A percentile compares a stretch with the other conserved stretches of the same genome.
Conservation (phyloP, 2,888 invertebrate species). For the Pristionchus japonicus region DNA sequence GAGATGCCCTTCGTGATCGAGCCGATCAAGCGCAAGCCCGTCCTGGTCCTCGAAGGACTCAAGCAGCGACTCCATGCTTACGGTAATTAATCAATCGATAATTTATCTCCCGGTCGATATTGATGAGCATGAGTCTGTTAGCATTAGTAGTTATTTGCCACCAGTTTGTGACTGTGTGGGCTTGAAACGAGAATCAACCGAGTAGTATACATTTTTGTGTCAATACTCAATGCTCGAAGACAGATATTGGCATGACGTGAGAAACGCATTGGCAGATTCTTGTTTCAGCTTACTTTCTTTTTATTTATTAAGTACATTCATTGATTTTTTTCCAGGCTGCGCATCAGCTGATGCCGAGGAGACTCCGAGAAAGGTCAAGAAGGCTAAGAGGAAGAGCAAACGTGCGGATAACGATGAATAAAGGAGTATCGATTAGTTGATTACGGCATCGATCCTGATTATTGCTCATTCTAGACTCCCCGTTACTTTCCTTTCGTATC, state of each 20-base stretch:
- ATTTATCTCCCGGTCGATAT: too few relatives aligned
- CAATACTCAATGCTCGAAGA: too few relatives aligned
- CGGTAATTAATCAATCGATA: too few relatives aligned
- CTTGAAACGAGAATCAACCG: too few relatives aligned
- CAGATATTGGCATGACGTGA: too few relatives aligned
- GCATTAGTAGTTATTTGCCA: too few relatives aligned
- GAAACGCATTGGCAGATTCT: too few relatives aligned
- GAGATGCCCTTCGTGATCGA: conserved; percentile 26
- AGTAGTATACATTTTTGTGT: too few relatives aligned
- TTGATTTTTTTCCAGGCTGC: neutral
- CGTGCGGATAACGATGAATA: conserved; percentile 5
- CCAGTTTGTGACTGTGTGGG: too few relatives aligned
- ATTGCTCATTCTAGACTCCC: neutral
- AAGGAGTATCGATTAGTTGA: neutral
- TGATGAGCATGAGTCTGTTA: too few relatives aligned
- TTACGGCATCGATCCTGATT: neutral
- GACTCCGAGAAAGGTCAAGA: conserved; percentile 1
- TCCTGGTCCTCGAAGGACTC: neutral
- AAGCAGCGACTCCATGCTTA: conserved; percentile 43
- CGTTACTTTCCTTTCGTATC: neutral
- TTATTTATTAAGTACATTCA: neutral
- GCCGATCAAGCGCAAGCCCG: conserved; percentile 25
- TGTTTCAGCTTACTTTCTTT: neutral
- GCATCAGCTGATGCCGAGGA: neutral
- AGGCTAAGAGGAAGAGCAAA: conserved; percentile 32